These are phyloP conservation scores for Drosophila maculinotata DNA, from an alignment of 2,888 invertebrate genomes.

Conservation along the genomic window DNA sequence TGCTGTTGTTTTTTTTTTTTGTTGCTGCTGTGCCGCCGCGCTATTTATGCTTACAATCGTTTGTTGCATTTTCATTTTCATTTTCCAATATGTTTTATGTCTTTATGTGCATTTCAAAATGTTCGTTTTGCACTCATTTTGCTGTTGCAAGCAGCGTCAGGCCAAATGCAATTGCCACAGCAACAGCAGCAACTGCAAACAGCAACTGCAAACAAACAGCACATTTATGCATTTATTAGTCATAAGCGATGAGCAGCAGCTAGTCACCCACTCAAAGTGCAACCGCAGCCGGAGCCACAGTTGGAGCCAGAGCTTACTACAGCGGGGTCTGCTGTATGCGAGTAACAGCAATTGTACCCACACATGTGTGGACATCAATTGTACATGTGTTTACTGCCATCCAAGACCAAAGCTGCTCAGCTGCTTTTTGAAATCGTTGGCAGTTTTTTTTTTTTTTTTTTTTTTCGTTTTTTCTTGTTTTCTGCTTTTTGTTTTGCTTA, in stretches of 20 bases:
- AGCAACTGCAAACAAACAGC: constrained; percentile 31
- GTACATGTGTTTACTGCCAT: constrained; percentile 50
- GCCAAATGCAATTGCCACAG: constrained; percentile 34
- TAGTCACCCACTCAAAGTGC: constrained; percentile 42
- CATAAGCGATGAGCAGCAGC: constrained; percentile 48
- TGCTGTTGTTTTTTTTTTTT: constrained; percentile 9
- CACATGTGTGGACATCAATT: constrained; percentile 44
- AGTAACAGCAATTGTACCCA: too few species aligned
- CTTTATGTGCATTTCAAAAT: constrained; percentile 58
- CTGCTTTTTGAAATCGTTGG: constrained; percentile 47
- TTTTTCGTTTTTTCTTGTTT: background rate
- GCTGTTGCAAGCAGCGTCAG: constrained; percentile 49
- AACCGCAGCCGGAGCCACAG: too few species aligned
- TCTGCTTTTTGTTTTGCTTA: background rate
- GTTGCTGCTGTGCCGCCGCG: constrained; percentile 10
- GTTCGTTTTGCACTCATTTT: constrained; percentile 51
- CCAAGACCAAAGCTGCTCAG: constrained; percentile 44
- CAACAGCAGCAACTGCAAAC: constrained; percentile 31
- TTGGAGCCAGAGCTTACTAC: too few species aligned
- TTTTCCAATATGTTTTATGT: constrained; percentile 65
- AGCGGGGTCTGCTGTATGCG: too few species aligned
- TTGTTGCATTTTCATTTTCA: constrained; percentile 62
- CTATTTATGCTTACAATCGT: constrained; percentile 51
- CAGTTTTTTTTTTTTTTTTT: constrained; percentile 29
- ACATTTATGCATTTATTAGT: constrained; percentile 44